phyloP scores from a whole-genome alignment of 2,797 vertebrate species.

The Parotocinclus haroldoi region DNA sequence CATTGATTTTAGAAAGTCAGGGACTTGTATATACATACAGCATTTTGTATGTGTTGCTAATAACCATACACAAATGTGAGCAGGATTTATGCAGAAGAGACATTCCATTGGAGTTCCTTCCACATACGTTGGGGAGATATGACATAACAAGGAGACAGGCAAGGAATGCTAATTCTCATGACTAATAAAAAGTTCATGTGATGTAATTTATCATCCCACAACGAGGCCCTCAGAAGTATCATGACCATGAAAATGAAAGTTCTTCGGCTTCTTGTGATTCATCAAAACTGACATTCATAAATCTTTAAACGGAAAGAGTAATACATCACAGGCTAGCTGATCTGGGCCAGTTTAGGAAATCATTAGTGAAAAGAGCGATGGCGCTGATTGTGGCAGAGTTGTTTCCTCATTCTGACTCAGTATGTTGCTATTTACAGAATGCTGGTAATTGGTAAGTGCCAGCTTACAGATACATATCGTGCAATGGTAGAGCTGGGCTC shows the following conservation, averaged over 20 bases:
- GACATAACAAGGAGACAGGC: slow-evolving; percentile 45
- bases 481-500: slow-evolving; percentile 48
- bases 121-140: slow-evolving; percentile 41
- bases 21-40: too few species aligned
- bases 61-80: slow-evolving; percentile 36
- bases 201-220: slow-evolving; percentile 37
- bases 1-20: too few species aligned
- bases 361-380: slow-evolving; percentile 59
- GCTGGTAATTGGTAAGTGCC: slow-evolving; percentile 63
- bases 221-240: slow-evolving; percentile 35
- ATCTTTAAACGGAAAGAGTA: slow-evolving; percentile 48
- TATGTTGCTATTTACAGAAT: slow-evolving; percentile 70
- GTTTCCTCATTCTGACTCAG: slow-evolving; percentile 58
- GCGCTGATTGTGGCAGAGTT: slow-evolving; percentile 62
- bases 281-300: slow-evolving; percentile 48
- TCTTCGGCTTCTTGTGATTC: slow-evolving; percentile 46
- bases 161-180: slow-evolving; percentile 43
- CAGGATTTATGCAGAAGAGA: slow-evolving; percentile 23
- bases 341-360: slow-evolving; percentile 60
- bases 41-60: slow-evolving; percentile 11
- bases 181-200: slow-evolving; percentile 41
- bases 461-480: slow-evolving; percentile 65
- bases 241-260: slow-evolving; percentile 37
- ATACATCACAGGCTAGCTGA: slow-evolving; percentile 43
- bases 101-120: slow-evolving; percentile 45